phyloP scores from a whole-genome alignment of 2,113 vertebrate genomes.

The Oncorhynchus clarkii region DNA sequence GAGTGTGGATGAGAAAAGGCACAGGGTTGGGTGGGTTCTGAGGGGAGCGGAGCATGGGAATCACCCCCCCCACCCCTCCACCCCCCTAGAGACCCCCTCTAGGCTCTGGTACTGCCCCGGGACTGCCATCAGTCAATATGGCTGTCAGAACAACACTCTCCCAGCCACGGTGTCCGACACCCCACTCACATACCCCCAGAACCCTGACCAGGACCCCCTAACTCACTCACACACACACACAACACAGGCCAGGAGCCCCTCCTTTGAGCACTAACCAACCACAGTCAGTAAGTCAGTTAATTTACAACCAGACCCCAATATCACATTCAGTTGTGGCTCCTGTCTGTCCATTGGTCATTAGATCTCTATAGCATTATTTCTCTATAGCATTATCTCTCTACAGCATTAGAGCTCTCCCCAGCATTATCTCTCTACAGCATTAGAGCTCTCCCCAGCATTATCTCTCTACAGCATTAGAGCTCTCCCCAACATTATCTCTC shows the following conservation, averaged over 20 bases:
- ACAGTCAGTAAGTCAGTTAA: background rate
- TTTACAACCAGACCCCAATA: background rate
- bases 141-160: conserved; percentile 37
- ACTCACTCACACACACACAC: background rate
- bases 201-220: background rate
- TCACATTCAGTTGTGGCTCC: conserved; percentile 7
- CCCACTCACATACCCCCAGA: conserved; percentile 3
- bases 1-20: conserved; percentile 51
- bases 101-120: conserved; percentile 14
- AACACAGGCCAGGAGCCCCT: background rate
- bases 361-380: background rate
- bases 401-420: too few species aligned
- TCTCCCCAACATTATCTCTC: too few species aligned
- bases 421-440: too few species aligned
- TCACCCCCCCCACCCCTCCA: conserved; percentile 40
- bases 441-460: background rate
- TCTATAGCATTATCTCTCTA: too few species aligned
- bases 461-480: too few species aligned
- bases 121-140: conserved; percentile 44
- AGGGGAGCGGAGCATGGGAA: conserved; percentile 81
- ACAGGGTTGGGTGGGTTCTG: conserved; percentile 67
- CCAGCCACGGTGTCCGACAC: background rate
- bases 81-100: background rate
- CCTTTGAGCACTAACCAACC: background rate
- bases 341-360: conserved; percentile 25